Conservation (phyloP, 2,113 vertebrate species). For the Macquaria australasica region DNA sequence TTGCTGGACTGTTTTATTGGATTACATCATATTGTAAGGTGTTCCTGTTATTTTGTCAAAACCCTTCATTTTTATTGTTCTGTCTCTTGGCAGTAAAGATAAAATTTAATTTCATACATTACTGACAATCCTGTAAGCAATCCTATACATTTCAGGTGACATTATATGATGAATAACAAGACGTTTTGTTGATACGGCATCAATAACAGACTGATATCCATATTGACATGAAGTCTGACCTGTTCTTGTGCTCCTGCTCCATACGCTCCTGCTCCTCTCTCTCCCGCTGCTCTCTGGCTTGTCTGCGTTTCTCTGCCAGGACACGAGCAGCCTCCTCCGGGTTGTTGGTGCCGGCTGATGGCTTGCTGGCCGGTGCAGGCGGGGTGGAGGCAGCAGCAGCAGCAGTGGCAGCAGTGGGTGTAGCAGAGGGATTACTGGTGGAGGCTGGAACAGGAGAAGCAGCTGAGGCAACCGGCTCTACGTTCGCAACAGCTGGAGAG, state of each 20-base stretch:
- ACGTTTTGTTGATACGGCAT: neutral
- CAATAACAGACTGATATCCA: neutral
- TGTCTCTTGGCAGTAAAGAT: neutral
- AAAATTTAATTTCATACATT: neutral
- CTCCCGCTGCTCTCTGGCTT: conserved; percentile 95
- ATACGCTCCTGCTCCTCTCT: conserved; percentile 91
- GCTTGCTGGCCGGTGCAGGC: conserved; percentile 75
- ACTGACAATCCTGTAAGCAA: neutral
- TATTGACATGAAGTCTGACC: conserved; percentile 79
- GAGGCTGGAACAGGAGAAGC: conserved; percentile 34
- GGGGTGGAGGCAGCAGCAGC: neutral
- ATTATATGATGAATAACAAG: neutral
- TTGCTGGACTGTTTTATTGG: neutral
- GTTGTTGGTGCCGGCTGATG: conserved; percentile 92
- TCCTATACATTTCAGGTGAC: neutral
- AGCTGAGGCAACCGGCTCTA: conserved; percentile 1
- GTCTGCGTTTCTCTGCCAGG: conserved; percentile 92
- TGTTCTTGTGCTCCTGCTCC: conserved; percentile 90
- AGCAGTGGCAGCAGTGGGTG: neutral
- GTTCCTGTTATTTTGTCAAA: neutral
- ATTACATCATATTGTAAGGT: conserved; percentile 19
- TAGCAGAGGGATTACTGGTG: conserved; percentile 22
- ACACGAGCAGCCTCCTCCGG: conserved; percentile 91
- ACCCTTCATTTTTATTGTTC: neutral
- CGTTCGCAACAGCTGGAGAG: neutral